Conservation (phyloP, 2,113 vertebrate species). For the Dicrurus megarhynchus region DNA sequence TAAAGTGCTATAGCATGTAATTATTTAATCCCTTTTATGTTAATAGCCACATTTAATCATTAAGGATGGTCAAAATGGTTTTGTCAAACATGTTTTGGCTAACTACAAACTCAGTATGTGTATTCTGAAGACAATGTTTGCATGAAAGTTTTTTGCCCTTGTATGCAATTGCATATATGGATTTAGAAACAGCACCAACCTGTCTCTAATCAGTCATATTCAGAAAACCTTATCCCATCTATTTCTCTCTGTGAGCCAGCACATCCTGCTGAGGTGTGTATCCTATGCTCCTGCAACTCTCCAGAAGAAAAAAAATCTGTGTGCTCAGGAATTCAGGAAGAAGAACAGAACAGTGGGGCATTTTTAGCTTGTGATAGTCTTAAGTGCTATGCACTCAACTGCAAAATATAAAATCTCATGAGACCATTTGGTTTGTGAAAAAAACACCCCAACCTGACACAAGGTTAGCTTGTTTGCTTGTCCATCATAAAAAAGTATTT, state of each 20-base stretch:
- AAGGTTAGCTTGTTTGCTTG: not conserved
- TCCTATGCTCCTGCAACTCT: not conserved
- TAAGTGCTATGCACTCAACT: not conserved
- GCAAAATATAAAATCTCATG: not conserved
- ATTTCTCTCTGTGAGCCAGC: not conserved
- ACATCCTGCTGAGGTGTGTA: fast-evolving
- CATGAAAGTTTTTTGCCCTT: not conserved
- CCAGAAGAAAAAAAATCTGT: not conserved
- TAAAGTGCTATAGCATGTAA: not conserved
- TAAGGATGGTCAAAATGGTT: not conserved
- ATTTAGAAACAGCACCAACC: not conserved
- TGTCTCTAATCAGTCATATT: not conserved
- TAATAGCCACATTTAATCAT: not conserved
- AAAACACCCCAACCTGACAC: not conserved
- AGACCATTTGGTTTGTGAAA: not conserved
- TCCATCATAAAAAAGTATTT: not conserved
- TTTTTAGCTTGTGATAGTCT: not conserved
- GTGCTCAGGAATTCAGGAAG: not conserved
- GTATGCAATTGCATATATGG: not conserved
- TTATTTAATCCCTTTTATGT: not conserved
- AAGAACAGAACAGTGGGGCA: not conserved
- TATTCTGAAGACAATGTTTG: not conserved
- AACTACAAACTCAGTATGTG: not conserved
- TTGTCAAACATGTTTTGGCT: not conserved
- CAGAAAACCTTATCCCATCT: not conserved